These are phyloP conservation scores for Diplazon laetatorius DNA, from an alignment of 2,888 invertebrate species.

Conservation along the genomic window DNA sequence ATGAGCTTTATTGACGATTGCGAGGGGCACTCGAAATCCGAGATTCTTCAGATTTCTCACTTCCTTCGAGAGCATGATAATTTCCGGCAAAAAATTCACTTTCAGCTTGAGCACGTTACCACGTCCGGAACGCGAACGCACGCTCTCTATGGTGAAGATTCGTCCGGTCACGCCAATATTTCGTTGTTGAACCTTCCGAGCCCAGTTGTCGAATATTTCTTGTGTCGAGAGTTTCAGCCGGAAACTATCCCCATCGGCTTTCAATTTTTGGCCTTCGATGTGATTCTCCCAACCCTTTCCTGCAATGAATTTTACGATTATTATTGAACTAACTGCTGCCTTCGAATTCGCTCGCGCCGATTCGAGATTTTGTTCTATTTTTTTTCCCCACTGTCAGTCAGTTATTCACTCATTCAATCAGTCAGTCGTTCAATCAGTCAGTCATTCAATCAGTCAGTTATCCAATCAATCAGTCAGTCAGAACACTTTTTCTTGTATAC, in stretches of 20 bases:
- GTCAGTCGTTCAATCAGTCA: no score
- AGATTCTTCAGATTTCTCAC: slow-evolving; percentile 97
- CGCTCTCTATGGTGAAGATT: slow-evolving; percentile 96
- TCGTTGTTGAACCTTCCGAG: slow-evolving; percentile 95
- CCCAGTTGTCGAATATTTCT: slow-evolving; percentile 99
- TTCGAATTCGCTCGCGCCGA: no score
- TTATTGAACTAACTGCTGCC: no score
- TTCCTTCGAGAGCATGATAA: slow-evolving; percentile 99
- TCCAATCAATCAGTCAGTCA: no score
- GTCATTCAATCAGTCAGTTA: no score
- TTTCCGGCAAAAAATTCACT: slow-evolving; percentile 98
- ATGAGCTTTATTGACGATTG: slow-evolving; percentile 99
- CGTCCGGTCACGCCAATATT: slow-evolving; percentile 97
- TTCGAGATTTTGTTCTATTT: no score
- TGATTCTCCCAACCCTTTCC: slow-evolving; percentile 99
- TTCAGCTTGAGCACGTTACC: slow-evolving; percentile 93
- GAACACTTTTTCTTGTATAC: no score
- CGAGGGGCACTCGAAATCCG: slow-evolving; percentile 97
- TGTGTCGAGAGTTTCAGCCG: slow-evolving; percentile 97
- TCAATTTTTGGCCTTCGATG: slow-evolving; percentile 98
- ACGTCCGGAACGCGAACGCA: slow-evolving; percentile 90
- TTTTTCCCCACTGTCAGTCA: no score
- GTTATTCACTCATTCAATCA: no score
- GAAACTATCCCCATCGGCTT: slow-evolving; percentile 99
- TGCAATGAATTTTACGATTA: slow-evolving; percentile 71